Conservation (phyloP, 2,888 invertebrate species). For the Habroteleia sp. region DNA sequence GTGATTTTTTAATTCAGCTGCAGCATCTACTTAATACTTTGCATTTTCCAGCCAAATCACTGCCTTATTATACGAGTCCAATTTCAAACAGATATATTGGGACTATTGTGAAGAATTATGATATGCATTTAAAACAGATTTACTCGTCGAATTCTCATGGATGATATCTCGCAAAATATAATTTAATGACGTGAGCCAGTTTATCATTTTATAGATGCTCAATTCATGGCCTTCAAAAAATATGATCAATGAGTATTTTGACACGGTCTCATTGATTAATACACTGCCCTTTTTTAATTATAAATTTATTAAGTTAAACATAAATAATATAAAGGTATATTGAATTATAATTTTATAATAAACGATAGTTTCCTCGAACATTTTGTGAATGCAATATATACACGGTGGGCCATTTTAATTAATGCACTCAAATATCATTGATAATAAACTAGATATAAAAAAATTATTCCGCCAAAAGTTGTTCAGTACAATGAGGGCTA, state of each 20-base stretch:
- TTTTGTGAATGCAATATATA: too few relatives aligned
- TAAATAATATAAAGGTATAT: too few relatives aligned
- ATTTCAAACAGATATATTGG: conserved; percentile 14
- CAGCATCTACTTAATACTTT: conserved; percentile 13
- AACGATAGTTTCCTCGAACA: too few relatives aligned
- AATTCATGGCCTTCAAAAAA: conserved; percentile 11
- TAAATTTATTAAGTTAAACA: too few relatives aligned
- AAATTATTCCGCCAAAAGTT: too few relatives aligned
- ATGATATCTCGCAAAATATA: conserved; percentile 5
- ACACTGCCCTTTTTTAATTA: neutral
- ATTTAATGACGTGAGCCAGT: conserved; percentile 13
- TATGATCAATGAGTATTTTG: conserved; percentile 6
- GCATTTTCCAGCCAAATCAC: conserved; percentile 10
- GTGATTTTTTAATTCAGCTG: neutral
- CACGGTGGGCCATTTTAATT: too few relatives aligned
- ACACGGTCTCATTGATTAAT: conserved; percentile 6
- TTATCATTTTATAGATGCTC: conserved; percentile 11
- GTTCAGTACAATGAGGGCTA: too few relatives aligned
- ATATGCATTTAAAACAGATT: conserved; percentile 8
- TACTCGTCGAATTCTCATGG: conserved; percentile 9
- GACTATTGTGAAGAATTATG: conserved; percentile 7
- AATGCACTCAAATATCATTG: too few relatives aligned
- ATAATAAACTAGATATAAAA: too few relatives aligned
- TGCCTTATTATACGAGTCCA: conserved; percentile 8
- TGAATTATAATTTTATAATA: too few relatives aligned